These are phyloP conservation scores for Stegodyphus dumicola DNA, from an alignment of 1,140 invertebrate species.

Conservation along the genomic window DNA sequence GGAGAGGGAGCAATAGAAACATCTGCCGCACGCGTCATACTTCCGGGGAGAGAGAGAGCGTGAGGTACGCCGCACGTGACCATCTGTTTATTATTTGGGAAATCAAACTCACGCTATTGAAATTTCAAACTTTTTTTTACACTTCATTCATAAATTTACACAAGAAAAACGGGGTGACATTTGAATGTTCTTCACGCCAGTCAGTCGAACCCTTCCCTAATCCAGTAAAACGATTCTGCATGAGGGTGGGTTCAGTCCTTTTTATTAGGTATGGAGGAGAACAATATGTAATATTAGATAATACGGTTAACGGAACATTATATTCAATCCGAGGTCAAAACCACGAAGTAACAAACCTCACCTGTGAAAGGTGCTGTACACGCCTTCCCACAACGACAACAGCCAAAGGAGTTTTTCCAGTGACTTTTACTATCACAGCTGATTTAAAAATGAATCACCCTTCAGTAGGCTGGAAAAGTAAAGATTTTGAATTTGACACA, in stretches of 20 bases:
- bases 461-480: too few species aligned
- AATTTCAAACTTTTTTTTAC: not conserved
- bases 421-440: too few species aligned
- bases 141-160: not conserved
- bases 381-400: too few species aligned
- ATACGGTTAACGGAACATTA: too few species aligned
- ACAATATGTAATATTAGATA: too few species aligned
- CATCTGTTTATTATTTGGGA: not conserved
- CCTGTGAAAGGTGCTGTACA: too few species aligned
- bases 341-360: too few species aligned
- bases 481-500: too few species aligned
- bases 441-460: too few species aligned
- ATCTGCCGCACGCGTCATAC: not conserved
- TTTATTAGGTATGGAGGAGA: too few species aligned
- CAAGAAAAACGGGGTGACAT: not conserved
- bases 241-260: not conserved
- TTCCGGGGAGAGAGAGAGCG: not conserved
- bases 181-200: not conserved
- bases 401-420: too few species aligned
- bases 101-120: not conserved
- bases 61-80: not conserved
- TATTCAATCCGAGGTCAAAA: too few species aligned
- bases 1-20: not conserved
- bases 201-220: not conserved
- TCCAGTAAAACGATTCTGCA: not conserved